Evolutionary conservation across 2,797 vertebrate genomes (phyloP).

Genomic region (Gobio occitaniae): DNA sequence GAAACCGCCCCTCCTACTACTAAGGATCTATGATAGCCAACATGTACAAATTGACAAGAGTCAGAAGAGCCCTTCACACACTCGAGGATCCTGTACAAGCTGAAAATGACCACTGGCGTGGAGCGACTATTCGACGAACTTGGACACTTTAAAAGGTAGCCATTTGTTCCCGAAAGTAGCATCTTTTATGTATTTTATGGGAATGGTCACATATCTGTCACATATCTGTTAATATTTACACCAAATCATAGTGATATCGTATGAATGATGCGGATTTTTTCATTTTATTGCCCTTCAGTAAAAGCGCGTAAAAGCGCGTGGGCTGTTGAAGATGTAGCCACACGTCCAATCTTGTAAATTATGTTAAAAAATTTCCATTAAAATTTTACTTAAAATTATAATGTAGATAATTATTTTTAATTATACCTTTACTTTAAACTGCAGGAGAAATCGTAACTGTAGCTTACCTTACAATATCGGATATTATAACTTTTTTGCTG

Average conservation of each 20-base stretch:
- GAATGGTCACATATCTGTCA: not conserved
- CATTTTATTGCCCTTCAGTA: not conserved
- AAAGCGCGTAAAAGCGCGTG: not conserved
- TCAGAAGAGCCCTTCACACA: constrained; percentile 33
- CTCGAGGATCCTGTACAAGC: not conserved
- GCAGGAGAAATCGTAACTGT: not conserved
- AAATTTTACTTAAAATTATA: not conserved
- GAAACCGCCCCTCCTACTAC: constrained; percentile 62
- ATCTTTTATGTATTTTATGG: not conserved
- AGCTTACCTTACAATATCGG: not conserved
- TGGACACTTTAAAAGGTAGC: constrained; percentile 81
- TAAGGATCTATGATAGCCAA: constrained; percentile 31
- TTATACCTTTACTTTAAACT: not conserved
- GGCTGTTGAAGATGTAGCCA: not conserved
- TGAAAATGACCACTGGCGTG: constrained; percentile 69
- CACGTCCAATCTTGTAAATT: not conserved
- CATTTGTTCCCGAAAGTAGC: not conserved
- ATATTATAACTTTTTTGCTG: not conserved
- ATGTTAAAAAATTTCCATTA: not conserved
- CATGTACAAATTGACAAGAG: constrained; percentile 40
- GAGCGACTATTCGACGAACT: constrained; percentile 81
- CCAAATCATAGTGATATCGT: not conserved
- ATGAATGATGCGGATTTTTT: not conserved
- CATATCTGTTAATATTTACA: not conserved
- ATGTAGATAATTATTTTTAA: not conserved